Base-by-base conservation (phyloP, 2,888 invertebrate genomes). In the Tanytarsus gracilentus region DNA sequence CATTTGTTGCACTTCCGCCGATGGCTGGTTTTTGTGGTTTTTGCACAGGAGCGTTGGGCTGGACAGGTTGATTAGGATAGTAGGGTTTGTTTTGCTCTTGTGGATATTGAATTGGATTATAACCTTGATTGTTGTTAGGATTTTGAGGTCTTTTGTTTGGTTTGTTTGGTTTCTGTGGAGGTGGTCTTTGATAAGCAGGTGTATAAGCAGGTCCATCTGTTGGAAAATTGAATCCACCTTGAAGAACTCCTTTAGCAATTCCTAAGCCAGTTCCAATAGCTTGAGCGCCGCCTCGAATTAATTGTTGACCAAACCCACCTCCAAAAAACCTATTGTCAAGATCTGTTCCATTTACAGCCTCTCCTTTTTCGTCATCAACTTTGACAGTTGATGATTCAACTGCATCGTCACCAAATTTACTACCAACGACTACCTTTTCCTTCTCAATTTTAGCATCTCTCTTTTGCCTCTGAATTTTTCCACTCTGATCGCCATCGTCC, bases 231-330 rank as follows among this genome's bases (percentile, higher is more conserved):
- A 40, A 33, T 6, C 53, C 51, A 3, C 49, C 51, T 16, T 51
- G 27, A 27, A 51, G 7, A 4, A 67, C 66, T 30, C 61, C 66
- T 25, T 66, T 66, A 0, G 67, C 66, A 2, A 66, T 61, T 2
- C 70, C 69, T 7, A 23, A 49, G 2, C 53, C 50, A 50, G 26
- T 27, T 30, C 25, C 18, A 25, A 62, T 66, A 0, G 70, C 66
- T 33, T 62, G 65, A 1, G 70, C 71, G 8, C 68, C 65, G 0
- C 71, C 70, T 61, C 67, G 66, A 1, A 73, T 72, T 4, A 55
- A 4, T 55, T 9, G 39, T 33, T 39, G 39, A 4, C 55, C 55
- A 5, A 55, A 23, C 26, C 7, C 16, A 25, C 55, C 55, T 44
- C n/a, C n/a, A 23, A 55, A 40, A 14, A 55, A 55, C 40, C 55